Evolutionary conservation across 2,888 invertebrate genomes (phyloP).

Genomic region (Gandaritis pyraliata): DNA sequence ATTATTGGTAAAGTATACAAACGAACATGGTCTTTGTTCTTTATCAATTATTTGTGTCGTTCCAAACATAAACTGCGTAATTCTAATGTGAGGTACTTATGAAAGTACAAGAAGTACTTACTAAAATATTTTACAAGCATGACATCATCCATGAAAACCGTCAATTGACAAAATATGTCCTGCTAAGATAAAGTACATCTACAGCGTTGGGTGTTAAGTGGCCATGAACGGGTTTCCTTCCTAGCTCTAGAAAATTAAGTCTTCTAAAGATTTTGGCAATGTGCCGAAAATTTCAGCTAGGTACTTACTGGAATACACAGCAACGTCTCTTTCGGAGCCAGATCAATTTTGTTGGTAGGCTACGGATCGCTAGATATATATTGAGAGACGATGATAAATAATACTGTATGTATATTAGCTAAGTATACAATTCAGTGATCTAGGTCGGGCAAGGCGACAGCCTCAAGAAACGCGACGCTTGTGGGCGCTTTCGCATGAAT

Average conservation of each 20-base stretch:
- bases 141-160: conserved; percentile 42
- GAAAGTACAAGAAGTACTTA: conserved; percentile 18
- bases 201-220: conserved; percentile 23
- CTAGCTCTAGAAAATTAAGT: conserved; percentile 25
- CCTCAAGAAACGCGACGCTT: conserved; percentile 41
- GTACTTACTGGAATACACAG: conserved; percentile 4
- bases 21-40: too few relatives aligned
- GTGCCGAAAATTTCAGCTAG: conserved; percentile 25
- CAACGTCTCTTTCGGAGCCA: conserved; percentile 1
- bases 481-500: conserved; percentile 49
- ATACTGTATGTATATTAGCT: not conserved
- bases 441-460: conserved; percentile 54
- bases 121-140: conserved; percentile 29
- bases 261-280: conserved; percentile 28
- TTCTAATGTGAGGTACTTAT: conserved; percentile 5
- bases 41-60: too few relatives aligned
- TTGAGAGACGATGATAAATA: too few relatives aligned
- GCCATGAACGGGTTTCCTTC: conserved; percentile 22
- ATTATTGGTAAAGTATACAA: too few relatives aligned
- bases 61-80: conserved; percentile 8
- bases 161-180: conserved; percentile 31
- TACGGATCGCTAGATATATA: too few relatives aligned
- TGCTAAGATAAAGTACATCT: conserved; percentile 29
- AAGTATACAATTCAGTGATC: conserved; percentile 38
- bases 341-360: too few relatives aligned